A percentile compares a stretch with the other conserved stretches of the same genome.
These are phyloP conservation scores for Bos indicus DNA, from an alignment of 2,113 vertebrate species.

Conservation along the genomic window DNA sequence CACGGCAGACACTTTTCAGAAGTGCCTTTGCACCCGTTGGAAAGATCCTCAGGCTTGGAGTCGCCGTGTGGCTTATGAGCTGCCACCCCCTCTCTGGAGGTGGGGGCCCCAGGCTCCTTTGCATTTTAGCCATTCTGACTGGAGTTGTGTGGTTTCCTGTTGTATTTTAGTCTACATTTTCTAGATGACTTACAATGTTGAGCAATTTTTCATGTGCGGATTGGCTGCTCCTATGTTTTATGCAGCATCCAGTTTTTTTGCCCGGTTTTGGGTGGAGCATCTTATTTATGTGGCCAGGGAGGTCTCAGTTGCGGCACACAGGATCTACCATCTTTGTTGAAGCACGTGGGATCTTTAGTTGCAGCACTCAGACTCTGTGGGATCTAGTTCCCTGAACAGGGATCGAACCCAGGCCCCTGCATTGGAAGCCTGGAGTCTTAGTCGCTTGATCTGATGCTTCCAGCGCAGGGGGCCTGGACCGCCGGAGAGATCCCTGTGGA, in stretches of 20 bases:
- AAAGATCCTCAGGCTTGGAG: not conserved
- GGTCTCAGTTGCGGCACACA: not conserved
- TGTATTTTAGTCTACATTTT: too few species aligned
- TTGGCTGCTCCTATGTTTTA: not conserved
- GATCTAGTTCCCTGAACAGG: not conserved
- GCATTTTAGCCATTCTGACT: not conserved
- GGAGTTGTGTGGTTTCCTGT: not conserved
- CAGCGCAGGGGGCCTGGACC: not conserved
- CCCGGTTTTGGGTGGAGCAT: not conserved
- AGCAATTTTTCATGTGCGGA: rapidly evolving
- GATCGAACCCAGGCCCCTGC: not conserved
- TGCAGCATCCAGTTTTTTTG: not conserved
- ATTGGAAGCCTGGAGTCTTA: not conserved
- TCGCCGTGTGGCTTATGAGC: not conserved
- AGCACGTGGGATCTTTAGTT: not conserved
- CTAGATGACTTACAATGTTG: rapidly evolving
- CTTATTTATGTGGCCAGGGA: not conserved
- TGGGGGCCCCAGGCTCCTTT: not conserved
- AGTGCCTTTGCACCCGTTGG: not conserved
- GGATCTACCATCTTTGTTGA: not conserved
- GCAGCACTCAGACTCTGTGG: not conserved
- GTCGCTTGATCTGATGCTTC: not conserved
- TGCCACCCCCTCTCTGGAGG: not conserved
- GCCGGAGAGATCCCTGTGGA: rapidly evolving
- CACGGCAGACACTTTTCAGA: not conserved